Evolutionary conservation across 1,140 invertebrate genomes (phyloP).

Genomic region (Andricus grossulariae): DNA sequence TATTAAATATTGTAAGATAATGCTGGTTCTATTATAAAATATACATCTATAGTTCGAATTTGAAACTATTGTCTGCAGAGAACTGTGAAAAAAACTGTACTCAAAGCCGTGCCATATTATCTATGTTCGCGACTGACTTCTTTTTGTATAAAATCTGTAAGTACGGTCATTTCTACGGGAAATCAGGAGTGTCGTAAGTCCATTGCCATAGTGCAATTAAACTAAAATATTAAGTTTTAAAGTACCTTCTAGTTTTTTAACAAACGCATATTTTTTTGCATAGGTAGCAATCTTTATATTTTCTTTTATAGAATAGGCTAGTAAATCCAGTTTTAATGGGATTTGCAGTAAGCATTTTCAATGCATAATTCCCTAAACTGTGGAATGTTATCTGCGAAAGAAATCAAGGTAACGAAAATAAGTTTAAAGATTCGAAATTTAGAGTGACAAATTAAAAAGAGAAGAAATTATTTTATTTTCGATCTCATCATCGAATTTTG

Average conservation of each 20-base stretch:
- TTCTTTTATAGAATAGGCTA: background rate
- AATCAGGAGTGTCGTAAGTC: conserved; percentile 27
- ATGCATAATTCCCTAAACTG: background rate
- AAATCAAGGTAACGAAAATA: background rate
- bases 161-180: background rate
- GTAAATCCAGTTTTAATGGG: conserved; percentile 7
- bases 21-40: background rate
- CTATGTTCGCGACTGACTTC: conserved; percentile 29
- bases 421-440: background rate
- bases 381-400: background rate
- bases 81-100: conserved; percentile 15
- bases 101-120: conserved; percentile 29
- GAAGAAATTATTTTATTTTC: background rate
- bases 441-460: background rate
- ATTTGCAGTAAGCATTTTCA: conserved; percentile 8
- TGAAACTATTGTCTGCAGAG: conserved; percentile 1
- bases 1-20: background rate
- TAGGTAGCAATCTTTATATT: conserved; percentile 13
- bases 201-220: conserved; percentile 29
- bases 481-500: background rate
- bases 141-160: conserved; percentile 9
- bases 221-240: conserved; percentile 29
- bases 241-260: conserved; percentile 30
- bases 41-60: conserved; percentile 28
- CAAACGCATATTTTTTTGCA: conserved; percentile 16